Base-by-base conservation (phyloP, 2,888 invertebrate genomes). In the Acrocyrtus sp. region DNA sequence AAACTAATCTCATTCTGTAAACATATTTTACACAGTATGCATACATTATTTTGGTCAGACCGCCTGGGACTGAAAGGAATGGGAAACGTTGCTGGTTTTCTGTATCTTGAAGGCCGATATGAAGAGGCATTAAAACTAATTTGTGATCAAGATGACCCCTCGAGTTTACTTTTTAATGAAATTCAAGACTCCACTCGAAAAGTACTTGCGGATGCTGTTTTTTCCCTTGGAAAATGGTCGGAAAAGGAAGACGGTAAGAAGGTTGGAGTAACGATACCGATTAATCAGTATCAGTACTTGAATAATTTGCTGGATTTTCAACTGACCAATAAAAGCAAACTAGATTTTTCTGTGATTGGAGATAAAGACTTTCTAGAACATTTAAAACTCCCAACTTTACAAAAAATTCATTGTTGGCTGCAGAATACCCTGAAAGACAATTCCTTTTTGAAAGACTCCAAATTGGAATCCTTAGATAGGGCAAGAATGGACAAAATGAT, bases 41-140 rank as follows among this genome's bases (percentile, higher is more conserved):
- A 3, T 50, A 17, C n/a, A 34, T 21, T 27, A 47, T 4, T 4
- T 50, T 29, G 12, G 48, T 26, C 39, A 68, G 68, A 74, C 17
- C 29, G 24, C 10, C 41, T 60, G 15, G 63, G 63, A 15, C 26
- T 75, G n/a, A 68, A 65, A 27, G 75, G 72, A 50, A 63, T 75
- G 67, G 62, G 62, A 17, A 75, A 76, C 26, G 6, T 66, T 12
- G 70, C 70, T 4, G 75, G 68, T 0, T 69, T 57, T 24, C 54
- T 62, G 34, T 80, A 76, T 45, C 5, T 78, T 12, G 62, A 76
- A 39, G 78, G 76, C 22, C 68, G 72, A 39, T 80, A 74, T 50
- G 78, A 80, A 66, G 74, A 78, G 19, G 76, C 78, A n/a, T 17
- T 72, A 22, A 43, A 54, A 6, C 3, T 61, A 8, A 39, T 60